A percentile compares a stretch with the other conserved stretches of the same genome.
Evolutionary conservation across 2,888 invertebrate species (phyloP).

Genomic region (Oscheius sp.): DNA sequence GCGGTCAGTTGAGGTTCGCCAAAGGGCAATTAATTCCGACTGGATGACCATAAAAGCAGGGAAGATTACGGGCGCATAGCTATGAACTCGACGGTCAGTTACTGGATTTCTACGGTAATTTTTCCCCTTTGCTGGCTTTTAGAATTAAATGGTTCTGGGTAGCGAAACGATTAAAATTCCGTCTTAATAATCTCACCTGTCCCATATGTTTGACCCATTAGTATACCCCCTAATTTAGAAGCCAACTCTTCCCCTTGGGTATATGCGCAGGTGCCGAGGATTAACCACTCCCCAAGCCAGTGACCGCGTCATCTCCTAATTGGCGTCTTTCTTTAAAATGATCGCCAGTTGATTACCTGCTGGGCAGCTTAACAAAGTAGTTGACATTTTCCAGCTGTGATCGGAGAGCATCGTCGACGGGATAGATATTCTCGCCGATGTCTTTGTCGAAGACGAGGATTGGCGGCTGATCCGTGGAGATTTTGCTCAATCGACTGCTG

Average conservation of each 20-base stretch:
- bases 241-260: background rate
- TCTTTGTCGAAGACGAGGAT: conserved; percentile 46
- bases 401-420: conserved; percentile 45
- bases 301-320: conserved; percentile 19
- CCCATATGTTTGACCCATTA: too few species aligned
- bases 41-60: conserved; percentile 2
- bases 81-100: too few species aligned
- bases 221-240: too few species aligned
- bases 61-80: background rate
- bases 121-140: too few species aligned
- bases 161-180: too few species aligned
- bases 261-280: conserved; percentile 27
- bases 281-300: conserved; percentile 6
- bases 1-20: conserved; percentile 17
- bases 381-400: conserved; percentile 51
- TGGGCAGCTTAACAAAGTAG: conserved; percentile 54
- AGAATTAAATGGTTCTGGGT: too few species aligned
- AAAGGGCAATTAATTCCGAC: conserved; percentile 33
- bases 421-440: conserved; percentile 52
- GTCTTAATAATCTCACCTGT: too few species aligned
- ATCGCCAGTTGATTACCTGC: conserved; percentile 35
- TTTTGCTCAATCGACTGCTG: conserved; percentile 23
- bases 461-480: background rate
- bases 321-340: conserved; percentile 14
- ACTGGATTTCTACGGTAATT: too few species aligned